Percentiles rank a stretch among this genome's conserved stretches.
phyloP scores from a whole-genome alignment of 2,888 invertebrate genomes.

The Lingula anatina region DNA sequence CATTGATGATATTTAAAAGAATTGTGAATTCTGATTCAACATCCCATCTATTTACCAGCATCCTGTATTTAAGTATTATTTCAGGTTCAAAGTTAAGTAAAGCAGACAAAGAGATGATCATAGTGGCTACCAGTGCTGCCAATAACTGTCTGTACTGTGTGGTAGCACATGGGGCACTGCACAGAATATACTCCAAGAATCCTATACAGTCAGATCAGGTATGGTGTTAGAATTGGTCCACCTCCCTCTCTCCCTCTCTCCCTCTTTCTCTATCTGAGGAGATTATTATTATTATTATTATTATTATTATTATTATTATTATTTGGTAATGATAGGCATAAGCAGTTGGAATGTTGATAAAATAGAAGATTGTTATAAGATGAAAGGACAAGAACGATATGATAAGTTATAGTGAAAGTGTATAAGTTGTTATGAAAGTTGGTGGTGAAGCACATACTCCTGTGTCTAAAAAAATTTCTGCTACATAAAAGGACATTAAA shows the following conservation, averaged over 20 bases:
- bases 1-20: too few species aligned
- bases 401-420: too few species aligned
- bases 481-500: too few species aligned
- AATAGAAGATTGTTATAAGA: neutral
- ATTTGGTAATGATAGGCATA: neutral
- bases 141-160: constrained; percentile 39
- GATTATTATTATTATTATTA: too few species aligned
- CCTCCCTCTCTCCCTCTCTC: neutral
- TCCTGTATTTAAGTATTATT: too few species aligned
- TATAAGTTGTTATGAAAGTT: too few species aligned
- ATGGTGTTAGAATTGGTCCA: too few species aligned
- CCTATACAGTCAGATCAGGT: constrained; percentile 39
- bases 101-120: constrained; percentile 41
- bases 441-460: too few species aligned
- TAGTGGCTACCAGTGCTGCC: constrained; percentile 34
- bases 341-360: neutral
- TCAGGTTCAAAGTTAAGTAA: constrained; percentile 32
- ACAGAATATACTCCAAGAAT: constrained; percentile 31
- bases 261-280: neutral
- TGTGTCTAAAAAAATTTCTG: too few species aligned
- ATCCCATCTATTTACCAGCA: too few species aligned
- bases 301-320: too few species aligned
- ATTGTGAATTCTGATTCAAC: too few species aligned
- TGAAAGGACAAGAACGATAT: neutral
- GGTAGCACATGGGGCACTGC: constrained; percentile 34